A percentile compares a stretch with the other conserved stretches of the same genome.
Conservation (phyloP, 2,113 vertebrate species). For the Xyrauchen texanus region DNA sequence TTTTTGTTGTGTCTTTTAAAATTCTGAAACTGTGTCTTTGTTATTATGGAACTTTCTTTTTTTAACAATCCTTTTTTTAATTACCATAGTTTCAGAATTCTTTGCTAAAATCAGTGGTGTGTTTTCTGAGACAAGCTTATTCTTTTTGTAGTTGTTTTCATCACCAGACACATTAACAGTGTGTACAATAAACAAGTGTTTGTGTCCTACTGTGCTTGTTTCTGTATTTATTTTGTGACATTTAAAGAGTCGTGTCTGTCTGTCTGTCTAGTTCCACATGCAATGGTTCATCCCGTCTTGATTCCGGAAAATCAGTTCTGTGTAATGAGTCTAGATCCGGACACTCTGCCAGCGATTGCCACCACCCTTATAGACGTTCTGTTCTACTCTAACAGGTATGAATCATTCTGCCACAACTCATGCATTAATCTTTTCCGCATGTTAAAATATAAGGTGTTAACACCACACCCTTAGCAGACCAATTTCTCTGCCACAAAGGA, state of each 20-base stretch:
- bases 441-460: background rate
- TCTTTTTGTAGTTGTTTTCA: background rate
- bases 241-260: background rate
- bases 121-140: background rate
- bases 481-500: too few species aligned
- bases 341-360: conserved; percentile 91
- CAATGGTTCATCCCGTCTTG: conserved; percentile 89
- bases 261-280: conserved; percentile 71
- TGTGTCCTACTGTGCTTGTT: too few species aligned
- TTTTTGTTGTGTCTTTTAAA: too few species aligned
- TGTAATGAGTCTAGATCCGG: conserved; percentile 90
- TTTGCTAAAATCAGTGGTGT: background rate
- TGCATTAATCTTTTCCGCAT: background rate
- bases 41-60: too few species aligned
- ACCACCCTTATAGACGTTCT: conserved; percentile 93
- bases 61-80: background rate
- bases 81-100: background rate
- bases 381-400: conserved; percentile 91
- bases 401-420: background rate
- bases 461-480: too few species aligned
- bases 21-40: background rate
- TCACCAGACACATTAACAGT: background rate
- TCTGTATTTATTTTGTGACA: too few species aligned
- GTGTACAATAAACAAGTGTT: too few species aligned
- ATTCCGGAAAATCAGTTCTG: conserved; percentile 94